Evolutionary conservation across 1,140 invertebrate genomes (phyloP), one percentile per base, ranked within the genome.

Genomic region (Tetraneura akinire): DNA sequence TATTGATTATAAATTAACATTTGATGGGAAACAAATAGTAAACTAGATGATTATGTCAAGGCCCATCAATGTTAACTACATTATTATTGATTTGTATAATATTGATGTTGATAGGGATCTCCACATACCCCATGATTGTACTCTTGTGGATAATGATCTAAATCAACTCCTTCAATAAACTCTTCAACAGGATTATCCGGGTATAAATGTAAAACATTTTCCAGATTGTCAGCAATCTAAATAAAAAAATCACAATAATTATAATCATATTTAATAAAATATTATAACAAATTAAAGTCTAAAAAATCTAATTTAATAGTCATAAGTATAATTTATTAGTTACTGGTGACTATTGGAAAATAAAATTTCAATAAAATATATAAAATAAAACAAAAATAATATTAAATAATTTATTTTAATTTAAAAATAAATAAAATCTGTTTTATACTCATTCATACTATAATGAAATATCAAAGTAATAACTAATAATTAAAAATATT

Each of bases 171-270:
- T 49, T 14, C 68, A 9, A 29, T 1, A 71, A 18, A 1, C 3
- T 49, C 47, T 47, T 70, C 66, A 26, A 21, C 21, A 18, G 42
- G 21, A 51, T 51, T 16, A 49, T 71, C 68, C 5, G 68, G 68
- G 6, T 78, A 78, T 21, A 62, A 14, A 3, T 62, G 32, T 62
- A 81, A 55, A 11, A 74, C 80, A 8, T 81, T 81, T 81, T 81
- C 71, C 23, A 81, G n/a, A 23, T 78, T 73, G 0, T 66, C 29
- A 26, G 73, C 80, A 42, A 76, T 45, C 80, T 81, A 10, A 3
- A 55, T 32, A 66, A 42, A 74, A 21, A 45, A 62, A 23, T 37
- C n/a, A n/a, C n/a, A n/a, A n/a, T n/a, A n/a, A n/a, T n/a, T n/a
- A n/a, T n/a, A n/a, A n/a, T n/a, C n/a, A n/a, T n/a, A n/a, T n/a